Percentiles rank a stretch among this genome's conserved stretches.
Evolutionary conservation across 2,888 invertebrate species (phyloP).

Genomic region (Dusona sp.): DNA sequence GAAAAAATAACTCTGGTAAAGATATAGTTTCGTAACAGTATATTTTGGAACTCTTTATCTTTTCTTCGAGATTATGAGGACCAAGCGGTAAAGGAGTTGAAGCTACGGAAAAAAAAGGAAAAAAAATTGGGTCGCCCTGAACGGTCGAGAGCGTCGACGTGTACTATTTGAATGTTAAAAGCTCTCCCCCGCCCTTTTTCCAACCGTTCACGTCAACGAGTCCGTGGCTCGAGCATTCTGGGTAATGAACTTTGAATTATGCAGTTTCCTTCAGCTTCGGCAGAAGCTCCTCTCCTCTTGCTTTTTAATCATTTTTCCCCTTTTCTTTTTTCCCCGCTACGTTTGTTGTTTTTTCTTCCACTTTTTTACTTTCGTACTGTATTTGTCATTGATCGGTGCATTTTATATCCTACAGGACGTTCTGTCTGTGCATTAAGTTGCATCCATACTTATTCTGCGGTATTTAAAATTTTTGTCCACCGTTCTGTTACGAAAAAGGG

Average conservation of each 20-base stretch:
- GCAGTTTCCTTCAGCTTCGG: constrained; percentile 71
- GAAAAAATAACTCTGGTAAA: neutral
- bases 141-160: constrained; percentile 59
- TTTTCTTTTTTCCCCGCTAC: neutral
- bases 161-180: constrained; percentile 70
- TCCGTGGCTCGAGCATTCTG: constrained; percentile 64
- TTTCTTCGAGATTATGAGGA: constrained; percentile 26
- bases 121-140: constrained; percentile 69
- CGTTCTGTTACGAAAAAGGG: too few relatives aligned
- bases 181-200: constrained; percentile 45
- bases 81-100: constrained; percentile 42
- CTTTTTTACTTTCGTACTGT: constrained; percentile 23
- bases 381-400: constrained; percentile 5
- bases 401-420: neutral
- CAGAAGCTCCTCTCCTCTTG: constrained; percentile 39
- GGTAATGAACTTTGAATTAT: constrained; percentile 79
- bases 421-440: neutral
- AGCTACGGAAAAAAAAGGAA: constrained; percentile 24
- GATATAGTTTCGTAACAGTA: constrained; percentile 35
- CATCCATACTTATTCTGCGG: neutral
- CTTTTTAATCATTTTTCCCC: constrained; percentile 52
- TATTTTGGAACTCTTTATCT: constrained; percentile 45
- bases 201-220: constrained; percentile 61
- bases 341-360: constrained; percentile 9
- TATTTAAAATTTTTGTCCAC: neutral